Evolutionary conservation across 2,888 invertebrate genomes (phyloP), one percentile per base, ranked within the genome.

Genomic region (Lasioglossum villosulum): DNA sequence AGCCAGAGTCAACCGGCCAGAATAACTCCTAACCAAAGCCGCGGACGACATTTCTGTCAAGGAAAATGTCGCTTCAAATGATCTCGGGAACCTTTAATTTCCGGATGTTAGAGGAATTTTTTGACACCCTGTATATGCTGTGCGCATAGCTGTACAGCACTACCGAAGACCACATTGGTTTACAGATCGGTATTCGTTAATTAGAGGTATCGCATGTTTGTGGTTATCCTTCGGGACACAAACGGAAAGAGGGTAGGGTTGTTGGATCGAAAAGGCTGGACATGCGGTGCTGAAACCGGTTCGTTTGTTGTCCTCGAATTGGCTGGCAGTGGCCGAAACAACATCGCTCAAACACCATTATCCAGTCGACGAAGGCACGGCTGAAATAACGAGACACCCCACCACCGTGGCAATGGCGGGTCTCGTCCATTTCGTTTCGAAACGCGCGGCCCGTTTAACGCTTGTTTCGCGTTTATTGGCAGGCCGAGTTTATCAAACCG

Each of bases 371-470:
- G 84, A 82, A 77, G 84, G 82, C 77, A 77, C 48, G 70, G 19
- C 78, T 19, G 48, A 68, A 86, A 83, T 82, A 88, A 84, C 89
- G 77, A 75, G 78, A 79, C 4, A 0, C 70, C 85, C 84, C n/a
- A 4, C 56, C 27, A 4, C 19, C 66, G 34, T 37, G 10, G 23
- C 82, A 86, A 90, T 89, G 83, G 87, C 90, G 86, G 88, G 86
- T 90, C 88, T 88, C 88, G 86, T 86, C 88, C 89, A 88, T 90
- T 90, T 90, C 88, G 84, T 90, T 89, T 83, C 59, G 83, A 76
- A 82, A 76, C 76, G 79, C 86, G 83, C 86, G 83, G 78, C 78
- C 27, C 74, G 78, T 74, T 82, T 70, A 78, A 82, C 45, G 78
- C 78, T 78, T 37, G 59, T 45, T 42, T 16, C 39, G 78, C 80